phyloP scores from a whole-genome alignment of 2,113 vertebrate genomes.

The Tragelaphus imberbis region DNA sequence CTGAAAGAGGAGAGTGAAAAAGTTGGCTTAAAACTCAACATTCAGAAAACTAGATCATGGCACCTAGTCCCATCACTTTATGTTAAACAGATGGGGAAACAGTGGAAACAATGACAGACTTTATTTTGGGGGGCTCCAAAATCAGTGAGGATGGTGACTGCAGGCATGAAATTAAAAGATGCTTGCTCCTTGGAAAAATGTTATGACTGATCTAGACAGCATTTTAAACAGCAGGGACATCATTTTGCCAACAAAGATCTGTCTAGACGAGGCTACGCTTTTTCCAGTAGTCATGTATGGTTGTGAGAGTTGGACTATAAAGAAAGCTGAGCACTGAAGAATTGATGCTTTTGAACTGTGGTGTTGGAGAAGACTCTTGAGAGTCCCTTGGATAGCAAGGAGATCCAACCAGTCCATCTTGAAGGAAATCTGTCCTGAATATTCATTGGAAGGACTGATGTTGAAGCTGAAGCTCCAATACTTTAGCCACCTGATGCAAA shows the following conservation, averaged over 20 bases:
- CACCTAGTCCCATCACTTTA: not conserved
- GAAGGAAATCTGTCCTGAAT: not conserved
- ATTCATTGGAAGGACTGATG: not conserved
- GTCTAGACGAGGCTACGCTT: not conserved
- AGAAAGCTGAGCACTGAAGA: not conserved
- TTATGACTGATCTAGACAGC: not conserved
- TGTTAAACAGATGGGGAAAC: not conserved
- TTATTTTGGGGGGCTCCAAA: not conserved
- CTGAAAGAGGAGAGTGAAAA: not conserved
- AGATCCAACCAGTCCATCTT: not conserved
- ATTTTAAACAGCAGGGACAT: not conserved
- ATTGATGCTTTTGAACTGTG: not conserved
- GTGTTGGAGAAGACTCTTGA: not conserved
- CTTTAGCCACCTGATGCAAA: not conserved
- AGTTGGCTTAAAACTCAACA: not conserved
- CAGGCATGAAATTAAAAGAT: not conserved
- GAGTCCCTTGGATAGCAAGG: not conserved
- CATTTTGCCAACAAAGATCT: not conserved
- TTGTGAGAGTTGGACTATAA: not conserved
- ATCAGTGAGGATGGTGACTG: not conserved
- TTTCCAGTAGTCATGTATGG: not conserved
- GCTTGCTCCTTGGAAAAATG: not conserved
- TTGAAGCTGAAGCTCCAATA: not conserved
- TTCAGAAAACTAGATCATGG: not conserved
- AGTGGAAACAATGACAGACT: not conserved